Percentiles rank a stretch among this genome's conserved stretches.
Conservation (phyloP, 2,797 vertebrate genomes). For the Acrocephalus scirpaceus region DNA sequence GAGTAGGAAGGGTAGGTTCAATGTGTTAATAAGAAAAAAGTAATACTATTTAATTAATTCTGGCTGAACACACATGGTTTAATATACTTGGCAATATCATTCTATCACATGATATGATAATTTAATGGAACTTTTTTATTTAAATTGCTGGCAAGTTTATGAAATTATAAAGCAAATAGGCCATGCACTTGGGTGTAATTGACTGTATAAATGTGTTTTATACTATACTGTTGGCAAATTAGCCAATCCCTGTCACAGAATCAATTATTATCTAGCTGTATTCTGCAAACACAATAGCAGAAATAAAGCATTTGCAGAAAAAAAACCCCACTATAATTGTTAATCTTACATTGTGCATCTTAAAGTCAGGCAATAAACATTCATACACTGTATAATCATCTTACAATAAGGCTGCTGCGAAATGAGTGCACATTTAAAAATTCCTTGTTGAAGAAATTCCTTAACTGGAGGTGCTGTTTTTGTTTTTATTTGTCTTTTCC, state of each 20-base stretch:
- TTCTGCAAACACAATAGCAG: slow-evolving; percentile 78
- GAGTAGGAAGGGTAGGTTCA: slow-evolving; percentile 79
- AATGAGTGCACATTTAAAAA: slow-evolving; percentile 72
- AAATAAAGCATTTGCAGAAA: slow-evolving; percentile 76
- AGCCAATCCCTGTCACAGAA: slow-evolving; percentile 81
- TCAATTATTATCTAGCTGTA: slow-evolving; percentile 81
- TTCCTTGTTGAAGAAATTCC: slow-evolving; percentile 59
- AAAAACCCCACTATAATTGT: slow-evolving; percentile 43
- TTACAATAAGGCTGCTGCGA: slow-evolving; percentile 67
- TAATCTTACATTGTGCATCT: slow-evolving; percentile 75
- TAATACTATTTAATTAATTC: slow-evolving; percentile 88
- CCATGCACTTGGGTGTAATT: slow-evolving; percentile 85
- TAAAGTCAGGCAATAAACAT: slow-evolving; percentile 77
- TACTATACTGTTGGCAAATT: slow-evolving; percentile 83
- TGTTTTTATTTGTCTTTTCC: slow-evolving; percentile 68
- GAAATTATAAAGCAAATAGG: slow-evolving; percentile 87
- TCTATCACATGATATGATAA: slow-evolving; percentile 85
- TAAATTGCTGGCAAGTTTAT: slow-evolving; percentile 87
- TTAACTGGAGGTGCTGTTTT: slow-evolving; percentile 13
- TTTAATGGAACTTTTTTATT: slow-evolving; percentile 87
- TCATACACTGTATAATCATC: slow-evolving; percentile 70
- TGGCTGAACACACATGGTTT: slow-evolving; percentile 86
- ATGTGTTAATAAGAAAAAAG: slow-evolving; percentile 85
- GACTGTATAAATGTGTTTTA: slow-evolving; percentile 86
- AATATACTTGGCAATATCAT: slow-evolving; percentile 85